These are phyloP conservation scores for Diaphora mendica DNA, from an alignment of 2,888 invertebrate genomes.

Conservation along the genomic window DNA sequence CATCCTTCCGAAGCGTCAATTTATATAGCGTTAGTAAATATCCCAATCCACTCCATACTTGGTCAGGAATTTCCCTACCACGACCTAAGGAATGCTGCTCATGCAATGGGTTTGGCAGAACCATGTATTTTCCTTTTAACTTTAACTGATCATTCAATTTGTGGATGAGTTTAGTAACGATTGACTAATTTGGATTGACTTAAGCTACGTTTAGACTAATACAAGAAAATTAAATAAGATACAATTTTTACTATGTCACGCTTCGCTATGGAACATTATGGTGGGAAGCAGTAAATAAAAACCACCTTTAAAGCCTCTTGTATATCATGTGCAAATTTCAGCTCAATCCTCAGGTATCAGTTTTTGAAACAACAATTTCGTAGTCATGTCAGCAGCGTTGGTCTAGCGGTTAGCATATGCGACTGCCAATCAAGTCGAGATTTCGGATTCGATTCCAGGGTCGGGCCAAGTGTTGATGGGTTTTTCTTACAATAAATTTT, in stretches of 20 bases:
- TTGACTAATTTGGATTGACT: not conserved
- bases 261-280: not conserved
- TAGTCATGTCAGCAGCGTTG: too few species aligned
- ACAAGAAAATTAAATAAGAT: not conserved
- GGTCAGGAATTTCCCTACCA: slow-evolving; percentile 54
- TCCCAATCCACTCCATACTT: slow-evolving; percentile 48
- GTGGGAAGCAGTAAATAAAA: too few species aligned
- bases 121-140: slow-evolving; percentile 7
- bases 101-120: slow-evolving; percentile 17
- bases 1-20: slow-evolving; percentile 43
- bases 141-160: not conserved
- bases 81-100: slow-evolving; percentile 20
- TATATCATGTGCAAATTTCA: too few species aligned
- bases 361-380: too few species aligned
- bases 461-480: too few species aligned
- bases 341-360: too few species aligned
- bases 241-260: too few species aligned
- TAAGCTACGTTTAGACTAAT: not conserved
- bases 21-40: slow-evolving; percentile 56
- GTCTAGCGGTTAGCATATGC: too few species aligned
- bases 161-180: not conserved
- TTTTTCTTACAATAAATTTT: too few species aligned
- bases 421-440: too few species aligned
- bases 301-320: too few species aligned
- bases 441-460: too few species aligned